Evolutionary conservation across 2,113 vertebrate species (phyloP), one percentile per base, ranked within the genome.

Genomic region (Procavia capensis): DNA sequence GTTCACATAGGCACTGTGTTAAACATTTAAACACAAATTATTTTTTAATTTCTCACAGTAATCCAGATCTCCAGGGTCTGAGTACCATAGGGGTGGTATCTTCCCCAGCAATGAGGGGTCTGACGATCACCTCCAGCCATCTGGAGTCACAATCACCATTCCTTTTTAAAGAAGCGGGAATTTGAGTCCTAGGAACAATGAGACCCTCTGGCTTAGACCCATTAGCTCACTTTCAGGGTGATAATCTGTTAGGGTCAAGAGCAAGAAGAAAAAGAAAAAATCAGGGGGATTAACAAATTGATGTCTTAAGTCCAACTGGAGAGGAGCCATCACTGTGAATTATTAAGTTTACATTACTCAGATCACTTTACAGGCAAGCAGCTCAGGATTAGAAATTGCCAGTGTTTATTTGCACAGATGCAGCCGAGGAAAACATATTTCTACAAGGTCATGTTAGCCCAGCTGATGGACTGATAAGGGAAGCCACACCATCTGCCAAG

Each of bases 361-460:
- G 68, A 78, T 96, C 86, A 3, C 54, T 85, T 92, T 86, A 70
- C 86, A 91, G 94, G 78, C 88, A 54, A 87, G 81, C 78, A 74
- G 90, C 72, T 89, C 5, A 0, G 10, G 4, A 59, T 72, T 54
- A 81, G 88, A 80, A 54, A 61, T 82, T 39, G 64, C 78, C 79
- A 70, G 83, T 78, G 88, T 97, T 97, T 98, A 95, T 97, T 97
- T 97, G 94, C 94, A 97, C 97, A 96, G 96, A 97, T 98, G 96
- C 85, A 13, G 76, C 4, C 3, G 94, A 92, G 93, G 70, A 88
- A 96, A 97, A 85, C 92, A 75, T 25, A 88, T 83, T 92, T 95
- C 90, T 25, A 3, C 1, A 2, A 59, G 90, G 76, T 89, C 90
- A 41, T 61, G 57, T 76, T 68, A 96, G 92, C 85, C 36, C 43